Conservation (phyloP, 2,888 invertebrate genomes). For the Hirtodrosophila duncani region DNA sequence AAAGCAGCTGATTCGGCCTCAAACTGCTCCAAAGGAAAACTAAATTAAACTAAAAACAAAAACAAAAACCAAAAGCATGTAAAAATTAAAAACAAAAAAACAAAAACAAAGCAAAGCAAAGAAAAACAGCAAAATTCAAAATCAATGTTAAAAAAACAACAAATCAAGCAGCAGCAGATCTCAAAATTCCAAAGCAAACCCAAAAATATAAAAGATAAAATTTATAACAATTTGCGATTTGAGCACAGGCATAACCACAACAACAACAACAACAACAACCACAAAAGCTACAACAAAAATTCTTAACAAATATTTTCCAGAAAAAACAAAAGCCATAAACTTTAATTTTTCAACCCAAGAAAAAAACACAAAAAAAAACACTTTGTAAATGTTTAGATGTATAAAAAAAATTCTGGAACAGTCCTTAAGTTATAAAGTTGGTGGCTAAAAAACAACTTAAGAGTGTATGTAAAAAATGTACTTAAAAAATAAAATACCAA, state of each 20-base stretch:
- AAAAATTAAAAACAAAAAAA: conserved; percentile 27
- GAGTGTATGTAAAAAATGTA: conserved; percentile 50
- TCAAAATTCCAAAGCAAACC: conserved; percentile 61
- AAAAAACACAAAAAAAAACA: conserved; percentile 13
- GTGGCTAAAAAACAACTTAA: conserved; percentile 38
- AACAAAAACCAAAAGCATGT: conserved; percentile 23
- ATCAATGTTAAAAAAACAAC: conserved; percentile 51
- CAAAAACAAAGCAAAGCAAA: too few relatives aligned
- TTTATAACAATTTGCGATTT: conserved; percentile 33
- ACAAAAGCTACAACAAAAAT: conserved; percentile 54
- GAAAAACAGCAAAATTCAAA: conserved; percentile 70
- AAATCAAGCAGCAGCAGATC: conserved; percentile 63
- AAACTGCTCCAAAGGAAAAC: too few relatives aligned
- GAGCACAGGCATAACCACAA: conserved; percentile 28
- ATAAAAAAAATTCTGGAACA: conserved; percentile 44
- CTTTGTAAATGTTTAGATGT: conserved; percentile 67
- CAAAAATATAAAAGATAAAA: conserved; percentile 31
- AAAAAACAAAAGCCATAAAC: conserved; percentile 35
- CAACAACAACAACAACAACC: conserved; percentile 37
- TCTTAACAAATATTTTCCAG: conserved; percentile 73
- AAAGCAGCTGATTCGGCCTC: conserved; percentile 23
- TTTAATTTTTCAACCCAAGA: too few relatives aligned
- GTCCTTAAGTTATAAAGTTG: conserved; percentile 57
- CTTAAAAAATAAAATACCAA: conserved; percentile 45
- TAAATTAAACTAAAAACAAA: conserved; percentile 27